A percentile compares a stretch with the other conserved stretches of the same genome.
phyloP scores from a whole-genome alignment of 2,888 invertebrate species.

The Drosophila prolongata region DNA sequence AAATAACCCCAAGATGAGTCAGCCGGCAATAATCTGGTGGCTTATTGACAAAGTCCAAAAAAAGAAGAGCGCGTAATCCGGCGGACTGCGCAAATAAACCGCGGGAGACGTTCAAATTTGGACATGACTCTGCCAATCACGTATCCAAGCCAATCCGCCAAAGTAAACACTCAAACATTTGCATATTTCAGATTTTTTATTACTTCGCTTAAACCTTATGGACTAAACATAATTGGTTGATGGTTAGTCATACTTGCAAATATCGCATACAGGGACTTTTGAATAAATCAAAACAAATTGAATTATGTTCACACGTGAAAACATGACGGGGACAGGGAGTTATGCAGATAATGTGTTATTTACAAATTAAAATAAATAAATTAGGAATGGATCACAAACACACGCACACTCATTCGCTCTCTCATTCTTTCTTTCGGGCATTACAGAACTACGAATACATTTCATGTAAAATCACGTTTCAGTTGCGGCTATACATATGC shows the following conservation, averaged over 20 bases:
- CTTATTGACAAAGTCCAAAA: slow-evolving; percentile 57
- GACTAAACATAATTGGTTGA: slow-evolving; percentile 56
- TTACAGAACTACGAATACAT: slow-evolving; percentile 71
- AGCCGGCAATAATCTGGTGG: slow-evolving; percentile 27
- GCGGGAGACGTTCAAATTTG: slow-evolving; percentile 43
- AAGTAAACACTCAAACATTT: slow-evolving; percentile 18
- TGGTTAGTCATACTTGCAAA: slow-evolving; percentile 76
- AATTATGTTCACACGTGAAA: slow-evolving; percentile 55
- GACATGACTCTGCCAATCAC: slow-evolving; percentile 48
- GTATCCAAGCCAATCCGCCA: slow-evolving; percentile 9
- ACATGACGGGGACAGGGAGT: slow-evolving; percentile 40
- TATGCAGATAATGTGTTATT: slow-evolving; percentile 50
- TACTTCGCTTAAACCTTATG: slow-evolving; percentile 44
- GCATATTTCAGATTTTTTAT: slow-evolving; percentile 39
- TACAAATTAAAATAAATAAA: slow-evolving; percentile 76
- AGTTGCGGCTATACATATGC: slow-evolving; percentile 29
- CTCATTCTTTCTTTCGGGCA: slow-evolving; percentile 9
- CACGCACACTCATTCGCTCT: slow-evolving; percentile 37
- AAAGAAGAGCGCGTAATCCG: slow-evolving; percentile 53
- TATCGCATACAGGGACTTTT: slow-evolving; percentile 81
- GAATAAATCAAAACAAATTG: slow-evolving; percentile 76
- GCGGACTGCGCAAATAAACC: slow-evolving; percentile 39
- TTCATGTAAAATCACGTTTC: slow-evolving; percentile 69
- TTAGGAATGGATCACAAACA: slow-evolving; percentile 62
- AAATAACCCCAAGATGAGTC: slow-evolving; percentile 56